Conservation (phyloP, 2,797 vertebrate species). For the Heterohyrax brucei region DNA sequence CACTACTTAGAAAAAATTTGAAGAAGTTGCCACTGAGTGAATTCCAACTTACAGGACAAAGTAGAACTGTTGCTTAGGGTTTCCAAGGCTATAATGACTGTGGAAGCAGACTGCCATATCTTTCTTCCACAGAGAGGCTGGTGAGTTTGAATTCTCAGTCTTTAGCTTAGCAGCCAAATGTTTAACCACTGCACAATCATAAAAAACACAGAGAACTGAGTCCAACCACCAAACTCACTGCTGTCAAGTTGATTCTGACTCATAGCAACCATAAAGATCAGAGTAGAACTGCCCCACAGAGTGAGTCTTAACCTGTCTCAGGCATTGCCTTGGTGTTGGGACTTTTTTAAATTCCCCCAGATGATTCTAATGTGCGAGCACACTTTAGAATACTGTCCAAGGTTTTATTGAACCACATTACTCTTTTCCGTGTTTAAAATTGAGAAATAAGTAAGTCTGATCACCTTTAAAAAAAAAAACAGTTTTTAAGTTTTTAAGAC, state of each 20-base stretch:
- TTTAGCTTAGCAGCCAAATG: no score
- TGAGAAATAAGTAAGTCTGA: constrained; percentile 1
- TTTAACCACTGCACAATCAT: no score
- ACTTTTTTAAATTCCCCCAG: neutral
- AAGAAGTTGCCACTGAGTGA: no score
- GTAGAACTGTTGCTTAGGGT: neutral
- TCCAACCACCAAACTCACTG: neutral
- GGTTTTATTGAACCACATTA: neutral
- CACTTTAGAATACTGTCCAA: neutral
- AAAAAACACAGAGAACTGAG: neutral
- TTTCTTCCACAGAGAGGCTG: no score
- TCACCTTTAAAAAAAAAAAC: neutral
- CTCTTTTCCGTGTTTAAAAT: neutral
- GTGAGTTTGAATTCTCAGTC: no score
- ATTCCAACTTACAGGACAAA: no score
- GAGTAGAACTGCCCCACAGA: neutral
- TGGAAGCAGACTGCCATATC: no score
- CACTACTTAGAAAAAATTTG: no score
- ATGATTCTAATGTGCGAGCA: neutral
- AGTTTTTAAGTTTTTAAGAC: neutral
- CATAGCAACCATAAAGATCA: no score
- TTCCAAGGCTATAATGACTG: no score
- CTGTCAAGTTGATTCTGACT: no score
- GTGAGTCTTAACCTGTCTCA: neutral
- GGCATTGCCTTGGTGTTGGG: neutral